These are phyloP conservation scores for Sapajus apella DNA, from an alignment of 2,113 vertebrate species.

Conservation along the genomic window DNA sequence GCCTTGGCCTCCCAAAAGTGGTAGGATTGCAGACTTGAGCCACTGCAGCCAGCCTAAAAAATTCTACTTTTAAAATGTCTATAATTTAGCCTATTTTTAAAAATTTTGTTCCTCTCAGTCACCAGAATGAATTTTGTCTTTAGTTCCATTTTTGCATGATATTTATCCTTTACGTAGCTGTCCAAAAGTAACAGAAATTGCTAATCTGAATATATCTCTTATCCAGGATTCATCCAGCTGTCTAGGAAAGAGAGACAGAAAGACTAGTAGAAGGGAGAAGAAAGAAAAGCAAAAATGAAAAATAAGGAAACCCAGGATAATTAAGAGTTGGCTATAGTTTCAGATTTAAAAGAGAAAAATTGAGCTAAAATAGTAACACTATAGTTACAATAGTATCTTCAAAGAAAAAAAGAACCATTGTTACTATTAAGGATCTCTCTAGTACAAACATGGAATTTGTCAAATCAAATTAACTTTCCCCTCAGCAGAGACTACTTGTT, in stretches of 20 bases:
- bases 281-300: constrained; percentile 28
- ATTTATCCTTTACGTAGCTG: not conserved
- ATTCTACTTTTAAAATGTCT: not conserved
- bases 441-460: not conserved
- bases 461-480: constrained; percentile 45
- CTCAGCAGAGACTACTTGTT: not conserved
- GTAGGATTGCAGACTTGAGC: too few relatives aligned
- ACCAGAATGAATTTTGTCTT: constrained; percentile 23
- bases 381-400: not conserved
- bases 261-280: not conserved
- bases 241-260: constrained; percentile 28
- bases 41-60: not conserved
- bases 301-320: not conserved
- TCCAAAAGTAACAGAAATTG: constrained; percentile 2
- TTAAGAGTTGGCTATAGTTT: not conserved
- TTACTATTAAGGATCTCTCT: constrained; percentile 10
- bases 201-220: not conserved
- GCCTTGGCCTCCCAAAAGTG: too few relatives aligned
- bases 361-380: constrained; percentile 13
- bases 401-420: not conserved
- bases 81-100: constrained; percentile 21
- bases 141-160: not conserved
- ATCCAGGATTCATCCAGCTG: not conserved
- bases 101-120: not conserved
- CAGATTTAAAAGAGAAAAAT: not conserved